These are phyloP conservation scores for Myodes glareolus DNA, from an alignment of 2,113 vertebrate genomes.

Conservation along the genomic window DNA sequence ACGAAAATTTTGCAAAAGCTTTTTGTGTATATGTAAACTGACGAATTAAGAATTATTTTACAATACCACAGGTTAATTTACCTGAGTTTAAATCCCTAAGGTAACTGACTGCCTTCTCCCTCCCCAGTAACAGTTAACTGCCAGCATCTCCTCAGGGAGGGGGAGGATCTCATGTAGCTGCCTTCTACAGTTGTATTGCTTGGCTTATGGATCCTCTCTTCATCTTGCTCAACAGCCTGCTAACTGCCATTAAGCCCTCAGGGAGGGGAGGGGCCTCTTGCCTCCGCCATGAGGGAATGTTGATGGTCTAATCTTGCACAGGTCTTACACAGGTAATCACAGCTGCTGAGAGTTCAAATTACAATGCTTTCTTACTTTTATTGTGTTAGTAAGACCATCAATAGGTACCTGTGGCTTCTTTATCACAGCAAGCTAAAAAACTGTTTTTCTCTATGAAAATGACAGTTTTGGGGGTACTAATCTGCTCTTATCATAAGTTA, in stretches of 20 bases:
- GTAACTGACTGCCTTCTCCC: background rate
- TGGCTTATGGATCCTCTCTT: background rate
- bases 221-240: background rate
- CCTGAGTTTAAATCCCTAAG: background rate
- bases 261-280: too few species aligned
- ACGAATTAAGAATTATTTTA: background rate
- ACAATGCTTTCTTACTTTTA: background rate
- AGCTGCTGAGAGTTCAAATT: background rate
- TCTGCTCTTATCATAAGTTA: background rate
- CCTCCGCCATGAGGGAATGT: background rate
- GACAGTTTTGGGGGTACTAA: background rate
- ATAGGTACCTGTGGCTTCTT: background rate
- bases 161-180: background rate
- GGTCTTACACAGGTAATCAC: background rate
- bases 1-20: background rate
- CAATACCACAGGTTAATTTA: background rate
- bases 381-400: background rate
- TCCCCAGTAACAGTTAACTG: background rate
- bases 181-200: background rate
- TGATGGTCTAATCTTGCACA: background rate
- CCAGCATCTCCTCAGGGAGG: background rate
- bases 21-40: background rate
- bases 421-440: conserved; percentile 30
- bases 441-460: background rate
- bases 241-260: background rate